A percentile compares a stretch with the other conserved stretches of the same genome.
Evolutionary conservation across 2,797 vertebrate species (phyloP).

Genomic region (Aphelocoma californica): DNA sequence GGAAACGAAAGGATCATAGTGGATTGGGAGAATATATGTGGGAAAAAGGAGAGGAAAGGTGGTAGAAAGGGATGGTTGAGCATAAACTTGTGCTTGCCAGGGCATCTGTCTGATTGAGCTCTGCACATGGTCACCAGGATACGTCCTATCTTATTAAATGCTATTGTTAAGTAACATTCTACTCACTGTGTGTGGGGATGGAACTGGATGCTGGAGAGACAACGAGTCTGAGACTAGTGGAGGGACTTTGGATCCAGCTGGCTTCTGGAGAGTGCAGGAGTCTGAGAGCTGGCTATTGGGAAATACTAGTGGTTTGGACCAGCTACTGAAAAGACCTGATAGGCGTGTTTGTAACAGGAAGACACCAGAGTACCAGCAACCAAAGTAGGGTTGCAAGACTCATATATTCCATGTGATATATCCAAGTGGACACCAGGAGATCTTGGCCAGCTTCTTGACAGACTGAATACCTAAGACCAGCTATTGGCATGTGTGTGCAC

Average conservation of each 20-base stretch:
- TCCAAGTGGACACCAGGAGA: not conserved
- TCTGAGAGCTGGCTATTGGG: not conserved
- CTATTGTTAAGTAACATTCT: not conserved
- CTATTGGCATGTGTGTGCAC: not conserved
- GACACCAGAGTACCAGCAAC: not conserved
- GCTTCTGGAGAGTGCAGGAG: not conserved
- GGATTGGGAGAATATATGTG: rapidly evolving
- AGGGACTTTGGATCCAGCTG: not conserved
- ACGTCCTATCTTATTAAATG: not conserved
- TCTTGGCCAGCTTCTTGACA: not conserved
- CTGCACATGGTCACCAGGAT: not conserved
- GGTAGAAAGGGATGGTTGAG: not conserved
- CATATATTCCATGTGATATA: not conserved
- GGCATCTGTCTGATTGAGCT: not conserved
- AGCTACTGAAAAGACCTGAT: not conserved
- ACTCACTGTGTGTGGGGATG: not conserved
- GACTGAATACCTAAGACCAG: not conserved
- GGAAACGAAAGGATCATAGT: not conserved
- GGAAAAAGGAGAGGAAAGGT: not conserved
- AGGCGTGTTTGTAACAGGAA: not conserved
- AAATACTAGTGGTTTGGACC: not conserved
- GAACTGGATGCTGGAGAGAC: not conserved
- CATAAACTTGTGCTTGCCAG: not conserved
- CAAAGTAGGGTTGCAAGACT: not conserved
- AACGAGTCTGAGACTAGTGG: not conserved